Conservation (phyloP, 2,797 vertebrate species). For the Pseudomugil gertrudae region DNA sequence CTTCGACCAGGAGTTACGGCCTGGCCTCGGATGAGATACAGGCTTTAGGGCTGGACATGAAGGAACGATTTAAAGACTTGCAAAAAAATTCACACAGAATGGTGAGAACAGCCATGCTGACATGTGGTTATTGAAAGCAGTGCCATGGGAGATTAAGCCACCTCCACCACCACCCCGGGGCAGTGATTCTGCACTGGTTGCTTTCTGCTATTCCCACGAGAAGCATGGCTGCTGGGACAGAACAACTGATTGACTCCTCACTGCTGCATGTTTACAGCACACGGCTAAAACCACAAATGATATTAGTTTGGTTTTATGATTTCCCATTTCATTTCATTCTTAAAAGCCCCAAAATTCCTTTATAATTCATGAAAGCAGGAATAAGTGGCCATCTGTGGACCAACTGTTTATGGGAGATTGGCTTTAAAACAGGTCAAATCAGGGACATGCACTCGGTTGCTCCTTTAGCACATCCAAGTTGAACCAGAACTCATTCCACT, state of each 20-base stretch:
- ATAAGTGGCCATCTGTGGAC: slow-evolving; percentile 44
- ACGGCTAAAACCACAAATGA: not conserved
- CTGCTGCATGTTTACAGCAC: slow-evolving; percentile 4
- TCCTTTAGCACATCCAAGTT: slow-evolving; percentile 24
- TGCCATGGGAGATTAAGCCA: slow-evolving; percentile 26
- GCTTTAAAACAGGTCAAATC: slow-evolving; percentile 42
- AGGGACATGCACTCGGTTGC: slow-evolving; percentile 11
- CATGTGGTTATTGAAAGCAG: slow-evolving; percentile 38
- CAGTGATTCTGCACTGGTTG: slow-evolving; percentile 1
- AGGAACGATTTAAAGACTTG: slow-evolving; percentile 52
- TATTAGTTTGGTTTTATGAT: slow-evolving; percentile 31
- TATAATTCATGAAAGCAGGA: slow-evolving; percentile 46
- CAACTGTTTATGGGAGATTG: slow-evolving; percentile 32
- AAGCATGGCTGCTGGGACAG: slow-evolving; percentile 21
- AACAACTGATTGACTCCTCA: slow-evolving; percentile 13
- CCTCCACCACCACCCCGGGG: slow-evolving; percentile 18
- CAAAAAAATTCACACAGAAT: slow-evolving; percentile 35
- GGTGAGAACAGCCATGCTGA: slow-evolving; percentile 27
- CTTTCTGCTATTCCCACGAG: slow-evolving; percentile 14
- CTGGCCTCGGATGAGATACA: slow-evolving; percentile 54
- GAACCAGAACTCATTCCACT: slow-evolving; percentile 20
- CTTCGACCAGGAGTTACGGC: slow-evolving; percentile 49
- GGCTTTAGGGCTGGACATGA: slow-evolving; percentile 33
- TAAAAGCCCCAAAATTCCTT: slow-evolving; percentile 31
- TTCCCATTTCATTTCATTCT: slow-evolving; percentile 25